Evolutionary conservation across 2,797 vertebrate genomes (phyloP), one percentile per base, ranked within the genome.

Genomic region (Microctenopoma steveboyesi): DNA sequence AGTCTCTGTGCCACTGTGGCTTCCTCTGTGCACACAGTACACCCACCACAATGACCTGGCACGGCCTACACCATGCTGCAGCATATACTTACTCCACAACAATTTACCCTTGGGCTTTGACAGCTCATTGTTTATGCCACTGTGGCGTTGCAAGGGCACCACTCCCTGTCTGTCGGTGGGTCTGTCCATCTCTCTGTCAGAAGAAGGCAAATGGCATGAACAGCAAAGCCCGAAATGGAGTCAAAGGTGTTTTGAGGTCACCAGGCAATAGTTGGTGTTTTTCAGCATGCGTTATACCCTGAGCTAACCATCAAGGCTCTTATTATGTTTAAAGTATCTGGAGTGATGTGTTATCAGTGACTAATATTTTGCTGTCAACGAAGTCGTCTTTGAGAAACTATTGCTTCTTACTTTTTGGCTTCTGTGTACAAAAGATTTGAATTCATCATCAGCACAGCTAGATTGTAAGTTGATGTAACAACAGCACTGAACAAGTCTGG

Each of bases 41-140:
- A 82, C 83, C 77, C 78, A 86, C 92, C 88, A 83, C 86, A 87
- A 84, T 89, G 90, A 91, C 83, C 85, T 85, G 86, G 71, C 55
- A 4, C 58, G 68, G 68, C 83, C 83, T 56, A 47, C 81, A 61
- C 82, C 54, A 75, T 50, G 71, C 79, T 72, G 71, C 22, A 86
- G 76, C 64, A 14, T 90, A 82, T 90, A 90, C 88, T 91, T 91
- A 88, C 83, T 86, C 82, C 85, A 80, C 88, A 89, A 86, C 82
- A 89, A 90, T 88, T 89, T 90, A 90, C 74, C 69, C 77, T 72
- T 62, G 69, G 78, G 84, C 75, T 90, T 89, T 81, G 83, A 90
- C 88, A 89, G 80, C 82, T 91, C 88, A 91, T 87, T 55, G 82
- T 88, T 89, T 90, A 79, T 86, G 84, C 87, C 82, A 87, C 78